Evolutionary conservation across 2,797 vertebrate species (phyloP).

Genomic region (Rhynchotus rufescens): DNA sequence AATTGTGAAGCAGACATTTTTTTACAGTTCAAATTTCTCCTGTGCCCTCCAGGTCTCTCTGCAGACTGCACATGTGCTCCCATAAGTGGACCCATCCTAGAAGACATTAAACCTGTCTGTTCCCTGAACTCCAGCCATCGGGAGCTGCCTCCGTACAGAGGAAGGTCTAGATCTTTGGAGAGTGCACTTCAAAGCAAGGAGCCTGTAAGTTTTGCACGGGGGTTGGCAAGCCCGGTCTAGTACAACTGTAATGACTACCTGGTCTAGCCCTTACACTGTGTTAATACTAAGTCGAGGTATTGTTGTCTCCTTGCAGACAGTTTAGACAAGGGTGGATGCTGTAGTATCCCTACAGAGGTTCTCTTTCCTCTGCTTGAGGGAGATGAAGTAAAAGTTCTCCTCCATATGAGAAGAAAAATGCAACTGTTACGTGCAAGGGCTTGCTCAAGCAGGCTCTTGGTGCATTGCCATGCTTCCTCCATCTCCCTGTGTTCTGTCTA

Average conservation of each 20-base stretch:
- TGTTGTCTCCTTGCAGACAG: not conserved
- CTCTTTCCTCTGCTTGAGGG: not conserved
- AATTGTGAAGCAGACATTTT: not conserved
- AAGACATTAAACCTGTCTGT: not conserved
- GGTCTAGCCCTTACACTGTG: not conserved
- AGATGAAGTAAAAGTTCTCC: not conserved
- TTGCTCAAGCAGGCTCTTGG: not conserved
- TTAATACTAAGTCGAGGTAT: not conserved
- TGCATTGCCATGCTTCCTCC: not conserved
- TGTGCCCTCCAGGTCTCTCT: not conserved
- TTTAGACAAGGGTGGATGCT: not conserved
- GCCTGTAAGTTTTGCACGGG: conserved; percentile 26
- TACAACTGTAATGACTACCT: not conserved
- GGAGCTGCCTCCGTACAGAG: not conserved
- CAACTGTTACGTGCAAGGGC: not conserved
- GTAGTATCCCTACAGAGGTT: not conserved
- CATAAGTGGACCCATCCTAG: not conserved
- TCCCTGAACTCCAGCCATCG: not conserved
- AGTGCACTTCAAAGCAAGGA: conserved; percentile 20
- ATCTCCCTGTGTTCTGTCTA: not conserved
- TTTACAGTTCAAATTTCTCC: not conserved
- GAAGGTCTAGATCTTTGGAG: conserved; percentile 43
- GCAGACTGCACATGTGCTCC: not conserved
- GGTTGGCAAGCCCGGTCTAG: not conserved
- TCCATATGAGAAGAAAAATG: not conserved